Evolutionary conservation across 2,797 vertebrate species (phyloP).

Genomic region (Chloroceryle amazona): DNA sequence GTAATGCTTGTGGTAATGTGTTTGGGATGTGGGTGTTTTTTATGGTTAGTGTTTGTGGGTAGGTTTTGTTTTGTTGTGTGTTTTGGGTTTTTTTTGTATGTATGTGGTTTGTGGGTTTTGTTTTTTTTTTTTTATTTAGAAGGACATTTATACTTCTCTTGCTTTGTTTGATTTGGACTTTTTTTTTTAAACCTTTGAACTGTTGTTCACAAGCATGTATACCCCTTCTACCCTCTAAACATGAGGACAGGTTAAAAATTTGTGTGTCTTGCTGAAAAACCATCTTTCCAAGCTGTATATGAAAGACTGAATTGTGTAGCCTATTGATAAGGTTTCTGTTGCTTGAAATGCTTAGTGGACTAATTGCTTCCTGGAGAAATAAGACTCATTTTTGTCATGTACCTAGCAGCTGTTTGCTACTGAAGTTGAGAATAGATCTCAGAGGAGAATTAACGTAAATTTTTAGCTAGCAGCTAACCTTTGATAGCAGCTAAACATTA

Average conservation of each 20-base stretch:
- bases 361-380: neutral
- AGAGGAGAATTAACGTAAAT: neutral
- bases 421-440: neutral
- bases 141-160: neutral
- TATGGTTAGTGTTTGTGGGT: too few relatives aligned
- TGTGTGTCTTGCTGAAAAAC: neutral
- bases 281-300: neutral
- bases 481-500: conserved; percentile 12
- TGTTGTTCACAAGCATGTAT: neutral
- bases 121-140: neutral
- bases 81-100: too few relatives aligned
- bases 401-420: neutral
- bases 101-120: too few relatives aligned
- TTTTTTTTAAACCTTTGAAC: neutral
- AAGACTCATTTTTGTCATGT: neutral
- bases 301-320: neutral
- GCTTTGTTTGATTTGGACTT: neutral
- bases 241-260: neutral
- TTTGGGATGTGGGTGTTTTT: neutral
- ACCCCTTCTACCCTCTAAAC: neutral
- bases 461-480: conserved; percentile 11
- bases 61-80: neutral
- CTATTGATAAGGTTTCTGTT: neutral
- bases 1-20: neutral
- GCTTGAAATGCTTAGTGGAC: neutral